phyloP scores from a whole-genome alignment of 1,140 invertebrate species.

The Drosophila nikananu region DNA sequence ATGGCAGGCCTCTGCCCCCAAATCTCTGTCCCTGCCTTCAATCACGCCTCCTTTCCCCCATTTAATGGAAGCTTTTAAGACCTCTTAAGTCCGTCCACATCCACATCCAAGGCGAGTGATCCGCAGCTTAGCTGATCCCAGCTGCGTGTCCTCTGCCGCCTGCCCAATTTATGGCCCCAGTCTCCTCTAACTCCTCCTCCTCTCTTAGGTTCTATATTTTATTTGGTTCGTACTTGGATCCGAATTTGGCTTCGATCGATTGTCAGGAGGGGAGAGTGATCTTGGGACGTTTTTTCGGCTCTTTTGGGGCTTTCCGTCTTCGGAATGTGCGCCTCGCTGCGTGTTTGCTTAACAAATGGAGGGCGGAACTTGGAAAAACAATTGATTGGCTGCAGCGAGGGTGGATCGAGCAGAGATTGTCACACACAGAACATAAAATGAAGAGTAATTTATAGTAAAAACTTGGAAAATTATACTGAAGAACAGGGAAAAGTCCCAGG shows the following conservation, averaged over 20 bases:
- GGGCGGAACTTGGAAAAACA: constrained; percentile 23
- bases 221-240: constrained; percentile 8
- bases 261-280: constrained; percentile 16
- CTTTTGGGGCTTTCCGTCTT: constrained; percentile 1
- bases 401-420: constrained; percentile 19
- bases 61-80: constrained; percentile 36
- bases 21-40: constrained; percentile 3
- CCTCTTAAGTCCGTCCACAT: constrained; percentile 11
- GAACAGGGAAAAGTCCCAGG: background rate
- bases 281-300: background rate
- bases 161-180: constrained; percentile 41
- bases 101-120: constrained; percentile 8
- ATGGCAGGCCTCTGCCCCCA: background rate
- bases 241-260: constrained; percentile 31
- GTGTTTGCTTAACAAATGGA: constrained; percentile 58
- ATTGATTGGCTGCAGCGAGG: constrained; percentile 45
- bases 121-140: constrained; percentile 31
- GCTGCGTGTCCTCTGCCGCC: constrained; percentile 34
- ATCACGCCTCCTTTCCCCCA: constrained; percentile 1
- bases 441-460: background rate
- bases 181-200: background rate
- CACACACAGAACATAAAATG: background rate
- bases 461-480: background rate
- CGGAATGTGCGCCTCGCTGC: constrained; percentile 17
- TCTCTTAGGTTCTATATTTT: background rate